These are phyloP conservation scores for Drosophila suboccidentalis DNA, from an alignment of 2,888 invertebrate genomes.

Conservation along the genomic window DNA sequence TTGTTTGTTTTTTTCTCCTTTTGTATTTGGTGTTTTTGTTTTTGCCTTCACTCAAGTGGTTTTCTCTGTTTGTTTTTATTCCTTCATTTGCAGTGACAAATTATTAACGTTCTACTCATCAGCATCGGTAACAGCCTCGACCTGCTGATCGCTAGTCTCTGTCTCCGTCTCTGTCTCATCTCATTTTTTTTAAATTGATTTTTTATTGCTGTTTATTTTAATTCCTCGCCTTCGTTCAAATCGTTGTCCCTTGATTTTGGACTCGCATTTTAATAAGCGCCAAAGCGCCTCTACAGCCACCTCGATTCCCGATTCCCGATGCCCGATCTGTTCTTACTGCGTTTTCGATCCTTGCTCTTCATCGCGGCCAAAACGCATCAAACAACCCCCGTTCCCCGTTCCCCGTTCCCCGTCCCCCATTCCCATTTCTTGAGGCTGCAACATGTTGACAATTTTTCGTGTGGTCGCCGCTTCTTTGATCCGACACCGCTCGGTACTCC, in stretches of 20 bases:
- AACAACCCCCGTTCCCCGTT: constrained; percentile 6
- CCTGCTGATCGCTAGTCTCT: constrained; percentile 29
- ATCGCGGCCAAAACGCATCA: constrained; percentile 15
- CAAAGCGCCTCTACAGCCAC: constrained; percentile 63
- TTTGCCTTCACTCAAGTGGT: constrained; percentile 74
- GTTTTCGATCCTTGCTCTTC: constrained; percentile 40
- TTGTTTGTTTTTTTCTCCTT: constrained; percentile 38
- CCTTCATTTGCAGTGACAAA: constrained; percentile 83
- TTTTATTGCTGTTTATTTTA: constrained; percentile 83
- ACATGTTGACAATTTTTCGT: constrained; percentile 82
- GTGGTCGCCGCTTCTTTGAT: constrained; percentile 73
- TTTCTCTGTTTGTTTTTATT: constrained; percentile 82
- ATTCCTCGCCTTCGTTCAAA: constrained; percentile 55
- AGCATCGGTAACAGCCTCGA: constrained; percentile 23
- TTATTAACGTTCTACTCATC: constrained; percentile 82
- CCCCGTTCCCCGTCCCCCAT: constrained; percentile 2
- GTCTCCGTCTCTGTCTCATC: constrained; percentile 50
- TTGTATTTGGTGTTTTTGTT: constrained; percentile 28
- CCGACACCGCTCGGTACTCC: constrained; percentile 49
- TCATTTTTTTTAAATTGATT: constrained; percentile 76
- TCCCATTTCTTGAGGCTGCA: constrained; percentile 42
- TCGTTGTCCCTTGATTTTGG: constrained; percentile 19
- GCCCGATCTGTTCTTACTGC: constrained; percentile 38
- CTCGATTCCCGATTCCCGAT: constrained; percentile 34
- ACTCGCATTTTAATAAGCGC: constrained; percentile 74